Evolutionary conservation across 1,140 invertebrate species (phyloP).

Genomic region (Pseudomyrmex flavicornis): DNA sequence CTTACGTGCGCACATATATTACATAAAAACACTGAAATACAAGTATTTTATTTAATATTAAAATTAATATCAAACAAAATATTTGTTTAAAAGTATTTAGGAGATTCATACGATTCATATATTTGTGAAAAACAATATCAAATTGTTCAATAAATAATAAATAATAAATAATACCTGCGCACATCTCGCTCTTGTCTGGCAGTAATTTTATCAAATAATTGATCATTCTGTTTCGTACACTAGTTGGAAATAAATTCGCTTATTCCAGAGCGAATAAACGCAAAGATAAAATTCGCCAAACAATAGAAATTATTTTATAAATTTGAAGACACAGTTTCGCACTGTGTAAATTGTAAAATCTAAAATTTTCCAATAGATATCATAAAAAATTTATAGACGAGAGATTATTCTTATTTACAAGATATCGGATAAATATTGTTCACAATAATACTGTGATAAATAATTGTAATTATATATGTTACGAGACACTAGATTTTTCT

Average conservation of each 20-base stretch:
- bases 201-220: too few relatives aligned
- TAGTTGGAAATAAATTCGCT: constrained; percentile 20
- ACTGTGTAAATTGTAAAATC: background rate
- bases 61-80: too few relatives aligned
- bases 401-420: background rate
- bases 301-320: background rate
- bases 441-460: background rate
- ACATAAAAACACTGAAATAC: constrained; percentile 11
- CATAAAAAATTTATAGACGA: background rate
- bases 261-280: background rate
- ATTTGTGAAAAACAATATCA: too few relatives aligned
- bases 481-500: background rate
- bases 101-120: too few relatives aligned
- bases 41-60: too few relatives aligned
- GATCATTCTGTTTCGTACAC: background rate
- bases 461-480: background rate
- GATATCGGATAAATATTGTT: background rate
- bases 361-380: background rate
- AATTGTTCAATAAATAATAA: too few relatives aligned
- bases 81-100: too few relatives aligned
- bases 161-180: too few relatives aligned
- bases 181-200: too few relatives aligned
- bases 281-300: background rate
- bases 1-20: background rate
- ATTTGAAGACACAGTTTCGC: background rate